phyloP scores from a whole-genome alignment of 2,797 vertebrate genomes.

The Monodelphis domestica region DNA sequence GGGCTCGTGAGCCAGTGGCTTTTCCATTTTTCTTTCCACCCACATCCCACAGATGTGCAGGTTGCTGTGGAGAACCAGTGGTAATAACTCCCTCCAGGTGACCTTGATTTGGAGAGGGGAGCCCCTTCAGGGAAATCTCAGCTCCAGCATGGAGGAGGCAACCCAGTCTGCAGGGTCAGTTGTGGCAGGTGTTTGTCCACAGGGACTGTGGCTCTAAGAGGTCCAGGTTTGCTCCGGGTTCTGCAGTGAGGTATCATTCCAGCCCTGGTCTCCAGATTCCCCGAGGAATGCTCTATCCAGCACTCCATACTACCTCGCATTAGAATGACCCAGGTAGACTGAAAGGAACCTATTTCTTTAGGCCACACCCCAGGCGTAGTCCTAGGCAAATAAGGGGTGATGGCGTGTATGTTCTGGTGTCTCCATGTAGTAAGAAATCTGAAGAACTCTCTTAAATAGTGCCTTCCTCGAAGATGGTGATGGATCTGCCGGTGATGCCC shows the following conservation, averaged over 20 bases:
- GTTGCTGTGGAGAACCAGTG: neutral
- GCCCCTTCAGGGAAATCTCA: neutral
- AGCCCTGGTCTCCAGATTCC: neutral
- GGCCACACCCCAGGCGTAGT: neutral
- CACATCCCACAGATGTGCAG: neutral
- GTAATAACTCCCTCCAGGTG: neutral
- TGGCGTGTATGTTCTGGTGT: neutral
- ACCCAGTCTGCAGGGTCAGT: neutral
- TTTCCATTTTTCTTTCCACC: neutral
- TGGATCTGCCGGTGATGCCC: neutral
- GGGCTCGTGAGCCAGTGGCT: neutral
- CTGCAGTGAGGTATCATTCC: neutral
- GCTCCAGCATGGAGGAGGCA: neutral
- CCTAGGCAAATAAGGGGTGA: neutral
- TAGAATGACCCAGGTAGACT: neutral
- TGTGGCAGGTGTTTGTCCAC: neutral
- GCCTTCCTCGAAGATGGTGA: neutral
- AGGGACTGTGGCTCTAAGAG: neutral
- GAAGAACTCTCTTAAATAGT: neutral
- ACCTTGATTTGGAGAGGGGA: neutral
- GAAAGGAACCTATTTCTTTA: neutral
- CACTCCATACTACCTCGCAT: neutral
- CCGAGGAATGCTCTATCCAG: neutral
- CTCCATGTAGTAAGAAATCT: neutral
- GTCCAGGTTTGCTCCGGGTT: neutral